Percentiles rank a stretch among this genome's conserved stretches.
Conservation (phyloP, 2,113 vertebrate species). For the Acanthisitta chloris region DNA sequence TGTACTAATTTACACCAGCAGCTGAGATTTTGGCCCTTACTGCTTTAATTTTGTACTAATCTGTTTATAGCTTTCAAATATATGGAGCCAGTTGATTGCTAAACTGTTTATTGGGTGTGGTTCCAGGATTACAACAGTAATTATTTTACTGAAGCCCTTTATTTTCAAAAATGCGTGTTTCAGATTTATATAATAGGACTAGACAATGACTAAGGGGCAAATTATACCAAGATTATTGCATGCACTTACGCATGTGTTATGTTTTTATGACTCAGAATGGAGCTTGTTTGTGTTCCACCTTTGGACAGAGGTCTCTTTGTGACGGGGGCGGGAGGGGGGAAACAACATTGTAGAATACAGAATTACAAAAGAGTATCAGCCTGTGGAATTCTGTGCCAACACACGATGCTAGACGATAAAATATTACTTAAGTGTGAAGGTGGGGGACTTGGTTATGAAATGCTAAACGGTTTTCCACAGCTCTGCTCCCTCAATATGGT, state of each 20-base stretch:
- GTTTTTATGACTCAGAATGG: slow-evolving; percentile 71
- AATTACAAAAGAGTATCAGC: slow-evolving; percentile 61
- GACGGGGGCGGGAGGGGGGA: background rate
- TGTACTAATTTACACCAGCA: slow-evolving; percentile 28
- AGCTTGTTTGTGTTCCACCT: slow-evolving; percentile 73
- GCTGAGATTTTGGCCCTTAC: slow-evolving; percentile 18
- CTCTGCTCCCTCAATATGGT: background rate
- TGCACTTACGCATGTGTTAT: slow-evolving; percentile 74
- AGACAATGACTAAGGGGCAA: slow-evolving; percentile 84
- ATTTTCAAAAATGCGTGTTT: slow-evolving; percentile 74
- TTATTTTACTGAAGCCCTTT: slow-evolving; percentile 67
- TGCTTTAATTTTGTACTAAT: slow-evolving; percentile 46
- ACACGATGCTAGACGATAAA: slow-evolving; percentile 40
- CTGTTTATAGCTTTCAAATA: slow-evolving; percentile 67
- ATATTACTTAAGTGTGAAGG: slow-evolving; percentile 34
- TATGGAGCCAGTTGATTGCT: slow-evolving; percentile 57
- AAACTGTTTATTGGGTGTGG: slow-evolving; percentile 74
- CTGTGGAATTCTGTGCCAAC: slow-evolving; percentile 32
- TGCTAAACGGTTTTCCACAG: background rate
- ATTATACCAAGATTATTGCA: slow-evolving; percentile 77
- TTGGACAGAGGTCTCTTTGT: slow-evolving; percentile 64
- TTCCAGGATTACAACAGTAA: slow-evolving; percentile 67
- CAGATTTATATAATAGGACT: slow-evolving; percentile 80
- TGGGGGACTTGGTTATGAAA: slow-evolving; percentile 40
- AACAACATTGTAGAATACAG: background rate